Evolutionary conservation across 2,888 invertebrate genomes (phyloP).

Genomic region (Liodrosophila aerea): DNA sequence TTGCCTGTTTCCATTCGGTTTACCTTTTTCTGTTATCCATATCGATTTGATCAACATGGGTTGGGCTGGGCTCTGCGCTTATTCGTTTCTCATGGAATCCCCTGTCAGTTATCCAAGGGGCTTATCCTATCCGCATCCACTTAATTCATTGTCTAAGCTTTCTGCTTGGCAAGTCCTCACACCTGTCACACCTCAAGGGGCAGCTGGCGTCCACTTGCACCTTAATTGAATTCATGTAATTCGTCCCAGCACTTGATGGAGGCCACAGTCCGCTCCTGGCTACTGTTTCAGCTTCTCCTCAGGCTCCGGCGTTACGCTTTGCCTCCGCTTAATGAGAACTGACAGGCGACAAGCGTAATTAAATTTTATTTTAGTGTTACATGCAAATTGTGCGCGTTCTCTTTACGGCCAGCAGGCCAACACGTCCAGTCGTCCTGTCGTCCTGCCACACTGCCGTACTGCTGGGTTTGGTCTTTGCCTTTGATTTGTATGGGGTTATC

Average conservation of each 20-base stretch:
- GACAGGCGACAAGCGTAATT: slow-evolving; percentile 81
- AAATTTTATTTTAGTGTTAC: slow-evolving; percentile 80
- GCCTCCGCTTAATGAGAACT: slow-evolving; percentile 75
- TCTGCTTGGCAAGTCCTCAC: slow-evolving; percentile 48
- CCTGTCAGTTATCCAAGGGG: not conserved
- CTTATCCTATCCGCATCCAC: slow-evolving; percentile 38
- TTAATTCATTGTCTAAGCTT: slow-evolving; percentile 66
- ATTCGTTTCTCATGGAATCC: not conserved
- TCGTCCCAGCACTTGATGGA: slow-evolving; percentile 40
- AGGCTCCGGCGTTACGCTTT: not conserved
- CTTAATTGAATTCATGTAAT: slow-evolving; percentile 77
- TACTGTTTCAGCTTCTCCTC: not conserved
- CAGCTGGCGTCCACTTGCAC: slow-evolving; percentile 48
- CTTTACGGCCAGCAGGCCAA: slow-evolving; percentile 17
- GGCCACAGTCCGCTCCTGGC: slow-evolving; percentile 17
- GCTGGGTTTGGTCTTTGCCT: slow-evolving; percentile 20
- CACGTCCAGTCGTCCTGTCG: no score
- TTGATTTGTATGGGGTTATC: slow-evolving; percentile 48
- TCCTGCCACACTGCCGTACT: not conserved
- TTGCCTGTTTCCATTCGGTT: no score
- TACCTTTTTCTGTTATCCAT: no score
- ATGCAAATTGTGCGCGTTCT: slow-evolving; percentile 66
- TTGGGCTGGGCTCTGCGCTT: no score
- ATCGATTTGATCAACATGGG: slow-evolving; percentile 15
- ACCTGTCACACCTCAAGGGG: slow-evolving; percentile 47